phyloP scores from a whole-genome alignment of 2,113 vertebrate species.

The Athene cunicularia region DNA sequence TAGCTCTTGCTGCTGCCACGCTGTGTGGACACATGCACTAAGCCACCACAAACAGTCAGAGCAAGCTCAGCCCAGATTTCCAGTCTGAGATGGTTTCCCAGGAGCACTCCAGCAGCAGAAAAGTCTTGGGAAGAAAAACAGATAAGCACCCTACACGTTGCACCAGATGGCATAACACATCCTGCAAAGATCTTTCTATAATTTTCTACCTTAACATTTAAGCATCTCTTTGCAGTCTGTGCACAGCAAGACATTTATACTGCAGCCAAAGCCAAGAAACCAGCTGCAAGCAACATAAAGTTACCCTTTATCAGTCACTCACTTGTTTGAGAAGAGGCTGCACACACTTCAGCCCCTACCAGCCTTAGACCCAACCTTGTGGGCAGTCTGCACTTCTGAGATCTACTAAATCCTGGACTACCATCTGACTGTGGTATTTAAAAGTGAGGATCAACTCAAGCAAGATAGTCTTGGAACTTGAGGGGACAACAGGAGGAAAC shows the following conservation, averaged over 20 bases:
- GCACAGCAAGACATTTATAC: background rate
- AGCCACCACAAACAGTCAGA: background rate
- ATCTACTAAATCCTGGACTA: background rate
- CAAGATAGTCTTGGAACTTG: background rate
- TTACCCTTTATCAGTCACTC: background rate
- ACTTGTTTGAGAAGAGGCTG: background rate
- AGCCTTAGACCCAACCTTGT: background rate
- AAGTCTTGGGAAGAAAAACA: background rate
- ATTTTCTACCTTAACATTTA: background rate
- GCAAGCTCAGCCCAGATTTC: background rate
- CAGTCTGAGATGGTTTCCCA: background rate
- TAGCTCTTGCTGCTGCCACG: background rate
- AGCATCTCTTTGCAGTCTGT: background rate
- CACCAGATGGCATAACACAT: background rate
- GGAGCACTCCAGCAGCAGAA: background rate
- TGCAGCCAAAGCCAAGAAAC: background rate
- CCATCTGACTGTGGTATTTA: background rate
- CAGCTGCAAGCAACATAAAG: background rate
- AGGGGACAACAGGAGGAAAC: background rate
- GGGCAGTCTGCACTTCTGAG: background rate
- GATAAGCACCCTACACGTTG: background rate
- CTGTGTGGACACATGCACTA: background rate
- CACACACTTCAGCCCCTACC: background rate
- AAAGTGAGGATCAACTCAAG: background rate
- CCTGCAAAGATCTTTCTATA: background rate